These are phyloP conservation scores for Melanotaenia parkinsoni DNA, from an alignment of 2,797 vertebrate genomes.

Conservation along the genomic window DNA sequence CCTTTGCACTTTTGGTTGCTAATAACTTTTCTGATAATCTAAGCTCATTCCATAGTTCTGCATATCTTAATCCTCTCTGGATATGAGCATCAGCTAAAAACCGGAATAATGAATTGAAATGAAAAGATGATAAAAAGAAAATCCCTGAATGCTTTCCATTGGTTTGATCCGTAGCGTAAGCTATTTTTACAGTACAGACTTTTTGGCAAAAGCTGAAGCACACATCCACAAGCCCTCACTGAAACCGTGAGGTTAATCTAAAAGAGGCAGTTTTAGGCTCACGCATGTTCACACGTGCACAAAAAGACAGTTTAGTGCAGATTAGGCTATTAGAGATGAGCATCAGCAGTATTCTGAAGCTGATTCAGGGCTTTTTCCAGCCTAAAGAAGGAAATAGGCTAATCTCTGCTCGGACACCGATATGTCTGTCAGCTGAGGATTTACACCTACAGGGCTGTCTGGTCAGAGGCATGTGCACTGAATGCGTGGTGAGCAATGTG, in stretches of 20 bases:
- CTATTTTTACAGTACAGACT: slow-evolving; percentile 23
- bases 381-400: slow-evolving; percentile 61
- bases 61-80: slow-evolving; percentile 8
- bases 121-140: slow-evolving; percentile 33
- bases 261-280: slow-evolving; percentile 24
- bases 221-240: slow-evolving; percentile 33
- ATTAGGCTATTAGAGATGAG: slow-evolving; percentile 69
- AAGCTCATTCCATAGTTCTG: neutral
- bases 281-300: slow-evolving; percentile 2
- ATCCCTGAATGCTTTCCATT: slow-evolving; percentile 30
- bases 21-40: slow-evolving; percentile 16
- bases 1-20: slow-evolving; percentile 22
- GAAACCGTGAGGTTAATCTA: slow-evolving; percentile 63
- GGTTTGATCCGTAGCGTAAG: slow-evolving; percentile 41
- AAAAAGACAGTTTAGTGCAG: slow-evolving; percentile 55
- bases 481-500: neutral
- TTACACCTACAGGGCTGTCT: slow-evolving; percentile 68
- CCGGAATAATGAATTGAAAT: slow-evolving; percentile 17
- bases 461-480: slow-evolving; percentile 37
- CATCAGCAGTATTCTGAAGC: slow-evolving; percentile 72
- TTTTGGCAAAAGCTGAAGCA: slow-evolving; percentile 35
- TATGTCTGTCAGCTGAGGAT: slow-evolving; percentile 67
- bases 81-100: slow-evolving; percentile 25
- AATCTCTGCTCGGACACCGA: slow-evolving; percentile 67
- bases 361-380: slow-evolving; percentile 70